Evolutionary conservation across 2,888 invertebrate species (phyloP).

Genomic region (Sphaerophoria rueppellii): DNA sequence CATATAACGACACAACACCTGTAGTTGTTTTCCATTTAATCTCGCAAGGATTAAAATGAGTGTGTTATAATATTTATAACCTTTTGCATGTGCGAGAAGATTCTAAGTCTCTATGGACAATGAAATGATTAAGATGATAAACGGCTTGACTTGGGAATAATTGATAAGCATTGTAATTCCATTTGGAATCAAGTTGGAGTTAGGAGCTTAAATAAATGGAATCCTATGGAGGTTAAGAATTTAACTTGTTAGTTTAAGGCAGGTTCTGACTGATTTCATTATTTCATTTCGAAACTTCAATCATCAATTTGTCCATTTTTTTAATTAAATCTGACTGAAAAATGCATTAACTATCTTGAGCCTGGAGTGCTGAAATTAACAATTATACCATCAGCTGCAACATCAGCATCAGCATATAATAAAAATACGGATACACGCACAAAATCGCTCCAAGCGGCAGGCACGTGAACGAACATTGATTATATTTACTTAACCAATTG

Average conservation of each 20-base stretch:
- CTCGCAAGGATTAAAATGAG: conserved; percentile 29
- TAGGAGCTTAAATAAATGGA: too few species aligned
- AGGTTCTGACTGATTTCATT: too few species aligned
- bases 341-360: not conserved
- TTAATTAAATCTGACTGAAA: conserved; percentile 7
- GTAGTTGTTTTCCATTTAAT: conserved; percentile 42
- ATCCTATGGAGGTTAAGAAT: too few species aligned
- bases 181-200: conserved; percentile 58
- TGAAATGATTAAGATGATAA: conserved; percentile 56
- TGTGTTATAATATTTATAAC: conserved; percentile 51
- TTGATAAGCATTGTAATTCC: conserved; percentile 71
- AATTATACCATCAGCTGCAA: not conserved
- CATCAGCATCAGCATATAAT: not conserved
- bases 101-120: conserved; percentile 4
- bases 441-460: not conserved
- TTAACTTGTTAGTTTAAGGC: too few species aligned
- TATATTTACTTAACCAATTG: conserved; percentile 53
- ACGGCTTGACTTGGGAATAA: conserved; percentile 65
- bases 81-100: conserved; percentile 24
- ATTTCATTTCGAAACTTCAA: too few species aligned
- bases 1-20: conserved; percentile 50
- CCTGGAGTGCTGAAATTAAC: not conserved
- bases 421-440: not conserved
- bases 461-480: conserved; percentile 30
- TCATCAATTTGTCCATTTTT: too few species aligned